Base-by-base conservation (phyloP, 64 coral and sea anemone species). In the Dendronephthya gigantea region DNA sequence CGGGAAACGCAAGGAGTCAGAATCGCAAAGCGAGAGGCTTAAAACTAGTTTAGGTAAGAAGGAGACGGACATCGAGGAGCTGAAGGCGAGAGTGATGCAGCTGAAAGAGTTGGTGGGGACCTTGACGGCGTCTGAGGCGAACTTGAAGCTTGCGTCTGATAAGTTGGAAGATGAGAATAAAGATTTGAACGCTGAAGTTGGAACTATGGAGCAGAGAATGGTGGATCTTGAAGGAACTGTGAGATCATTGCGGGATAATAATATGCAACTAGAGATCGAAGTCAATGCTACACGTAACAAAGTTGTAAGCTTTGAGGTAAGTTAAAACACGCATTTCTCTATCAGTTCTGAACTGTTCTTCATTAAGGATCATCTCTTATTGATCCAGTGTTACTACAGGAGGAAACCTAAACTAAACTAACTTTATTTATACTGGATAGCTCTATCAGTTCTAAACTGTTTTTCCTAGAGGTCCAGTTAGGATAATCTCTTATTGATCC, bases 151-250 rank as follows among this genome's bases (percentile, higher is more conserved):
- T 5, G 3, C 58, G 19, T 66, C 6, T 66, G 58, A 66, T 66
- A 66, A 66, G 22, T 30, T 66, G 58, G 58, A 66, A 66, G 58
- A 66, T 22, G 58, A 66, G 58, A 66, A 66, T 66, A 66, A 66
- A 15, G 58, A 66, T 66, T n/a, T 66, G 58, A 66, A 15, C 14
- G 19, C 58, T 8, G 58, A 66, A 15, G 29, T 66, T 66, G 29
- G 19, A n/a, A 30, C 58, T 2, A 66, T 66, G 58, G 58, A 66
- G 29, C 19, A 15, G 14, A 66, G 22, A 17, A 66, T 66, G 6
- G 58, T 5, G 14, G 29, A 66, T 30, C 29, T 66, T 30, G 19
- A 66, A 66, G 29, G 58, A 5, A 66, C 58, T 6, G 58, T 66
- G 19, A 22, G 29, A 30, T 22, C 19, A 30, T 30, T 66, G 6